Percentiles rank a stretch among this genome's conserved stretches.
Evolutionary conservation across 2,113 vertebrate genomes (phyloP).

Genomic region (Mastomys natalensis): DNA sequence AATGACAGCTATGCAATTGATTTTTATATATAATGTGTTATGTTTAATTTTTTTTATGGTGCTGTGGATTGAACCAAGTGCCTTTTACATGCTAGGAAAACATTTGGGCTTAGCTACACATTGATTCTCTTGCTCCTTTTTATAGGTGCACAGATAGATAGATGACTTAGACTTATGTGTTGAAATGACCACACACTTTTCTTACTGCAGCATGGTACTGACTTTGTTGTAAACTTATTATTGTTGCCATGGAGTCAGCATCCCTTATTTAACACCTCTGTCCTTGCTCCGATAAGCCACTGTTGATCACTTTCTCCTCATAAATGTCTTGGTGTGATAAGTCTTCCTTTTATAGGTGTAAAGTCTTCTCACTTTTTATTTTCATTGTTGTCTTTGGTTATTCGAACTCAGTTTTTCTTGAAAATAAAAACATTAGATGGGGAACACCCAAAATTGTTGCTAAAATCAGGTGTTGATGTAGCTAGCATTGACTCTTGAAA

Average conservation of each 20-base stretch:
- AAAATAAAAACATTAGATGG: background rate
- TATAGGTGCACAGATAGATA: background rate
- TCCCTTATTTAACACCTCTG: background rate
- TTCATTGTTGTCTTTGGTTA: background rate
- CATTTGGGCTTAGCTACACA: background rate
- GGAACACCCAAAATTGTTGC: background rate
- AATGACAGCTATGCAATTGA: background rate
- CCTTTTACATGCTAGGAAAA: background rate
- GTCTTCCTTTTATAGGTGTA: background rate
- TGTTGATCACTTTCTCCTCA: background rate
- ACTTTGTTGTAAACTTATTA: background rate
- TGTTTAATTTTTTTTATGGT: background rate
- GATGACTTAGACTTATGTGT: background rate
- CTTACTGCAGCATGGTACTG: background rate
- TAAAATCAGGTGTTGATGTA: background rate
- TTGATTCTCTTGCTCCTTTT: background rate
- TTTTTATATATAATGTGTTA: background rate
- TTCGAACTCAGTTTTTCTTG: background rate
- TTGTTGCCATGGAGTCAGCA: background rate
- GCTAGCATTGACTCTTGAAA: background rate
- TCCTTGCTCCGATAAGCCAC: background rate
- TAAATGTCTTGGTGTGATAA: background rate
- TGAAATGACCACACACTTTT: background rate
- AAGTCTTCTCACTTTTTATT: background rate
- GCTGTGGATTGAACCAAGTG: background rate